Base-by-base conservation (phyloP, 2,113 vertebrate species). In the Sus scrofa region DNA sequence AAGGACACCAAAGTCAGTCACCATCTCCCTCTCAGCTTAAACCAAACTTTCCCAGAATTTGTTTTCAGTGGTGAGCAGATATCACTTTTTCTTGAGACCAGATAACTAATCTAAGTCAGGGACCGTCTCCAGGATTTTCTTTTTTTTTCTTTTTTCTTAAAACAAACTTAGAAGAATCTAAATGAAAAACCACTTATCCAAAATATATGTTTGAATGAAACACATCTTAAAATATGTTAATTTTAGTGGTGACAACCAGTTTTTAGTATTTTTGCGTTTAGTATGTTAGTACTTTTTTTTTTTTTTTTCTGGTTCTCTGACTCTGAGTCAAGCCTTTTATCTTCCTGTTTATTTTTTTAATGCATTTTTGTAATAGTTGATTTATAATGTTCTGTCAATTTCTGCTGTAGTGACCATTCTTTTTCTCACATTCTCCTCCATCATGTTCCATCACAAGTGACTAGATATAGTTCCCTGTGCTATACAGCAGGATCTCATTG, bases 161-260 rank as follows among this genome's bases (percentile, higher is more conserved):
- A 84, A 86, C 52, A 90, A 82, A 68, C 34, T 63, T 62, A 58
- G 77, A 87, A 78, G 27, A 88, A 58, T 63, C 68, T 74, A 88
- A 70, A 18, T 39, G 70, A 70, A 5, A 87, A 18, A 60, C 6
- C 7, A 91, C 7, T 27, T 94, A 56, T 30, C 10, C 56, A 78
- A 88, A 82, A 50, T 27, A 67, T 26, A 26, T 50, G 50, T 70
- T 92, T 84, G 32, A 89, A 63, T 44, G 39, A 67, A 67, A 2
- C n/a, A 54, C 6, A 30, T 92, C 91, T 74, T 52, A 84, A 95
- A 95, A 50, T 60, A 13, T 9, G 2, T 68, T 37, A 60, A 12
- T 82, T 96, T 89, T 89, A 94, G 83, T 37, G 24, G 83, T 96
- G 87, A 22, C 92, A 94, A 37, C 24, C 22, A n/a, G 12, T 65